Base-by-base conservation (phyloP, 2,888 invertebrate species). In the Sminthurides aquaticus region DNA sequence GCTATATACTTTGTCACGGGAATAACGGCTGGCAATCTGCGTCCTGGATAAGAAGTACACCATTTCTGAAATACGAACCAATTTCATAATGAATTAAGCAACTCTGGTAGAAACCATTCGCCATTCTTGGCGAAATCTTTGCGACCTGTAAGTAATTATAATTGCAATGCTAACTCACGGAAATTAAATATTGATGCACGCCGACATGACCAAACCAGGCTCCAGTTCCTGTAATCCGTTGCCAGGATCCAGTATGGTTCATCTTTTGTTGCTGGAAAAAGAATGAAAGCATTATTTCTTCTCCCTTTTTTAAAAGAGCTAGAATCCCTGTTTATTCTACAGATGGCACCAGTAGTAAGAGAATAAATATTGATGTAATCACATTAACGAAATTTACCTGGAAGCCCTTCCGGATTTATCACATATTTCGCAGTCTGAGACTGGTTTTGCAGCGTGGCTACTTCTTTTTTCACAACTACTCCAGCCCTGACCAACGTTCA, bases 161-260 rank as follows among this genome's bases (percentile, higher is more conserved):
- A 34, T 34, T 5, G 43, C 43, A 15, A 34, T 34, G 43, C 5
- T 20, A 22, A 18, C 60, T 60, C 52, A 60, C 60, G 60, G 5
- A 60, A 48, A 29, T 60, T 60, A 22, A 60, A 60, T 2, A 49
- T 54, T 1, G 60, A 15, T 3, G n/a, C 20, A 5, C 27, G 60
- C 25, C 28, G 8, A 22, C 60, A 60, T 2, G 60, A 60, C 60
- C 60, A 60, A 20, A 29, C 54, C 2, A 60, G 54, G 29, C 52
- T 60, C 27, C 27, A 60, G 28, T 60, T 60, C 8, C 28, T 3
- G 27, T 60, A 60, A 25, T 60, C 60, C 22, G 60, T 60, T 22
- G 27, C 29, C 29, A 60, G 28, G 2, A 60, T 29, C 60, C 54
- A 54, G n/a, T 52, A 60, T 22, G 26, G 52, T 2, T 49, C 60